These are phyloP conservation scores for Coregonus suidteri DNA, from an alignment of 2,797 vertebrate species.

Conservation along the genomic window DNA sequence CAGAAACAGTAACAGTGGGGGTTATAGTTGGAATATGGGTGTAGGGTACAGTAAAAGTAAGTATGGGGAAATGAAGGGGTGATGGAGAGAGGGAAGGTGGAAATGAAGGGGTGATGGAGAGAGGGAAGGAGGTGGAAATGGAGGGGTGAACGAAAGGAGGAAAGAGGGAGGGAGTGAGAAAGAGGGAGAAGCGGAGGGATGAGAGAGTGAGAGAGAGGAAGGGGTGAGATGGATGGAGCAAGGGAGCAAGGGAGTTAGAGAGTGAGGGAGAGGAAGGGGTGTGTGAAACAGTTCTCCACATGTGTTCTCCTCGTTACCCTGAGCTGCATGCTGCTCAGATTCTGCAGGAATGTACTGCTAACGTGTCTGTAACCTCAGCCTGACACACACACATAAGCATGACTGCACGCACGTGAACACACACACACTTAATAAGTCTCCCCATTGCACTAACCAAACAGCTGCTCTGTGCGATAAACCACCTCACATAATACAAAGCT, in stretches of 20 bases:
- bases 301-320: slow-evolving; percentile 56
- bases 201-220: neutral
- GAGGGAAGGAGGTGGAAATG: neutral
- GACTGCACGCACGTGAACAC: slow-evolving; percentile 43
- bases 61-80: neutral
- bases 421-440: slow-evolving; percentile 23
- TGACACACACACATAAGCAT: slow-evolving; percentile 10
- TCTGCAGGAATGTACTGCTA: slow-evolving; percentile 52
- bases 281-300: slow-evolving; percentile 40
- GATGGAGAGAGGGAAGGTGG: neutral
- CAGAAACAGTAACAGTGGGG: slow-evolving; percentile 40
- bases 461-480: neutral
- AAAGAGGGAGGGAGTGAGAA: too few relatives aligned
- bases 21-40: slow-evolving; percentile 2
- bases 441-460: neutral
- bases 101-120: neutral
- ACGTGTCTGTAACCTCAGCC: slow-evolving; percentile 3
- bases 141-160: neutral
- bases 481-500: neutral
- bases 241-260: neutral
- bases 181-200: neutral
- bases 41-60: neutral
- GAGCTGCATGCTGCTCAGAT: slow-evolving; percentile 49
- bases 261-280: slow-evolving; percentile 7
- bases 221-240: neutral